Evolutionary conservation across 2,113 vertebrate species (phyloP).

Genomic region (Opisthocomus hoazin): DNA sequence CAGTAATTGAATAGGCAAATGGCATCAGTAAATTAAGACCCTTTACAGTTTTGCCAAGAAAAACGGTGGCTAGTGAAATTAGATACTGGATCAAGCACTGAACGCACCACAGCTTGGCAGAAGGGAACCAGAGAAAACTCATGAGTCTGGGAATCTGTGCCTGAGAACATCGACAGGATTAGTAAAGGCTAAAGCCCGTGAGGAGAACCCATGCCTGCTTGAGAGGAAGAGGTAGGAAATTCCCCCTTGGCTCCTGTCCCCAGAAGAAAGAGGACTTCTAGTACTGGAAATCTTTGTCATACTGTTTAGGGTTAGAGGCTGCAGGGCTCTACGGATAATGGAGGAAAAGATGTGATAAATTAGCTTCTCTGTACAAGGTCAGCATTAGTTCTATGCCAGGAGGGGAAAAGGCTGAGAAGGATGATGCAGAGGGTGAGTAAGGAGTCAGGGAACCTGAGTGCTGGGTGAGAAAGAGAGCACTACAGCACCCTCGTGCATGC

Average conservation of each 20-base stretch:
- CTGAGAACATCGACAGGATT: background rate
- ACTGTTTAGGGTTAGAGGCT: background rate
- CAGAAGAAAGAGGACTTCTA: background rate
- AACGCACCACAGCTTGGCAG: background rate
- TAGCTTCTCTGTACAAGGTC: background rate
- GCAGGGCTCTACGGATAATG: background rate
- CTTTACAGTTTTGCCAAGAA: background rate
- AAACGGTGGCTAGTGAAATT: background rate
- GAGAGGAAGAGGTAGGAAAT: background rate
- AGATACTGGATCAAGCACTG: background rate
- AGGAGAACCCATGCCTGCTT: background rate
- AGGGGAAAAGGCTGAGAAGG: background rate
- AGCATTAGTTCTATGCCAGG: background rate
- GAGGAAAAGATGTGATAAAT: background rate
- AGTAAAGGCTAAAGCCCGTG: background rate
- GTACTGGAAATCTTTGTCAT: background rate
- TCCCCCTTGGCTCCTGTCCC: background rate
- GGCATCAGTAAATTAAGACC: background rate
- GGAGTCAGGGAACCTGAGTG: background rate
- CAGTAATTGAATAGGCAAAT: background rate
- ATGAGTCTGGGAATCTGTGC: background rate
- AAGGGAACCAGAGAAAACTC: background rate
- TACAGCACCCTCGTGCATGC: background rate
- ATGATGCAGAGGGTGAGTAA: background rate
- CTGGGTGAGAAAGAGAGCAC: background rate